Base-by-base conservation (phyloP, 2,113 vertebrate species). In the Hypocryptadius cinnamomeus region DNA sequence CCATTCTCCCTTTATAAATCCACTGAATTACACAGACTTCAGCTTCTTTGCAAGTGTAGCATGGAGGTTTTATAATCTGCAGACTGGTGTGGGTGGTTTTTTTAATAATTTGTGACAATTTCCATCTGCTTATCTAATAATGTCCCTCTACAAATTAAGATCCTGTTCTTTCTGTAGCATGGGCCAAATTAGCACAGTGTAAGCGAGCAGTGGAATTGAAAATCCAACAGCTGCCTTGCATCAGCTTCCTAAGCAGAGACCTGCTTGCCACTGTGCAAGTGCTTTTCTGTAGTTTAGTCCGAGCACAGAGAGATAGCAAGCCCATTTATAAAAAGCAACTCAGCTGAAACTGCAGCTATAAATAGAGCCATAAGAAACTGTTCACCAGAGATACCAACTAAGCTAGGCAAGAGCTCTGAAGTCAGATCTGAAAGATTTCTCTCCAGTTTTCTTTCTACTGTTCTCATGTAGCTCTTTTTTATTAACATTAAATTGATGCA, bases 81-180 rank as follows among this genome's bases (percentile, higher is more conserved):
- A 96, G 68, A 53, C 57, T 37, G 35, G 20, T 35, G 60, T 74
- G 73, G 25, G 53, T 82, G 39, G 0, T 4, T 66, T 66, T 79
- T 90, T 71, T 15, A 90, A 89, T 93, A 1, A 86, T 80, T 94
- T 5, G 9, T 86, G 77, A 94, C 72, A 92, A 71, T 84, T 92
- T 48, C 84, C 84, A 93, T 80, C 80, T 95, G 89, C 60, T 84
- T 78, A 59, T 53, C 84, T 89, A 89, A 78, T 90, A 88, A 84
- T 2, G 2, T 74, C 56, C 73, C 35, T 80, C 35, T 50, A 31
- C 60, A 47, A 94, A 44, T 89, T 86, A 90, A 56, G 39, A 40
- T 33, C 30, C 20, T 86, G 47, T 70, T 65, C 45, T 11, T 79
- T 85, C 48, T 87, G 61, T 57, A 54, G 56, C 71, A 70, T 9